Evolutionary conservation across 2,797 vertebrate genomes (phyloP), one percentile per base, ranked within the genome.

Genomic region (Pyrrhura leucotis): DNA sequence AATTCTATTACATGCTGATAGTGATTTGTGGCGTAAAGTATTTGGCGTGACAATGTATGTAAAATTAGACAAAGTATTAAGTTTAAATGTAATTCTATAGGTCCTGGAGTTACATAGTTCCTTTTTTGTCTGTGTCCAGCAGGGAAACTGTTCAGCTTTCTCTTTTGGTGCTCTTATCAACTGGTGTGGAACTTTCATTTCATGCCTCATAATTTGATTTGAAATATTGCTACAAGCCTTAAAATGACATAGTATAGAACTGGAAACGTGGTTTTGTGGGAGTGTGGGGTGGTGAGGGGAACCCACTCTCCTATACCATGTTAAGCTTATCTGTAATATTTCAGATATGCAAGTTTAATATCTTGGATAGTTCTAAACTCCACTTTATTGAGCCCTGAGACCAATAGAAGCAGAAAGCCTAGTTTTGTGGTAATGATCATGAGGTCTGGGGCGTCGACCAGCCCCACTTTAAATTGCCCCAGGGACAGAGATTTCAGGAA

Each of bases 251-350:
- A 40, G 37, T 7, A 29, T 33, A 61, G 65, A 45, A 18, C 12
- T 48, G 40, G 23, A 45, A 68, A n/a, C 14, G 58, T 12, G 2
- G 5, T 28, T 71, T 20, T 63, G 10, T 7, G 44, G 19, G 12
- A 12, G 2, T 42, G 14, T 26, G 35, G 37, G 23, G 12, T 61
- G 44, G 1, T 31, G 35, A 54, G 50, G 28, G 61, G 14, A 84
- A 3, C 29, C 12, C 12, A 0, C 21, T 51, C 11, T 84, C 22
- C 53, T 75, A 1, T 26, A 14, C n/a, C 0, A 0, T 6, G 14
- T 45, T 68, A 22, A 59, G 6, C n/a, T 42, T 26, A 12, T 12
- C 68, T 68, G 0, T 15, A 12, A 21, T 28, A 72, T 62, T 89
- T 90, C 58, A 86, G 37, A 13, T 75, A 23, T 9, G 44, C 21